Evolutionary conservation across 2,888 invertebrate species (phyloP).

Genomic region (Seira sanloemensis): DNA sequence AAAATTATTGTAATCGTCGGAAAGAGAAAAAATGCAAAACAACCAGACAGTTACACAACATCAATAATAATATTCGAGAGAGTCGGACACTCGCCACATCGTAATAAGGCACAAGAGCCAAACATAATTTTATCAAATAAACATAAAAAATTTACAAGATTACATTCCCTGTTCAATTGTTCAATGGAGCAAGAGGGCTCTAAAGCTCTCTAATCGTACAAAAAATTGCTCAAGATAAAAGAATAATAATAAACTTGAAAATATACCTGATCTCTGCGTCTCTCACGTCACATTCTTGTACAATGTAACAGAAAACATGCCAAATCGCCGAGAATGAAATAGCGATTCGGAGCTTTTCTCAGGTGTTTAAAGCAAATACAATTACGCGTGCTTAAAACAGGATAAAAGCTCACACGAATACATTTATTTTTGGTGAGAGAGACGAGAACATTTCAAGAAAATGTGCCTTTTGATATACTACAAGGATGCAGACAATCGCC

Average conservation of each 20-base stretch:
- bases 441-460: too few relatives aligned
- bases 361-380: too few relatives aligned
- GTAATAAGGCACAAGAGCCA: not conserved
- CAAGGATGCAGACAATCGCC: not conserved
- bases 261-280: not conserved
- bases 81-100: not conserved
- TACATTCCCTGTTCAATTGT: not conserved
- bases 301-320: too few relatives aligned
- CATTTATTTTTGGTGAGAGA: too few relatives aligned
- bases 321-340: too few relatives aligned
- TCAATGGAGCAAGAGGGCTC: not conserved
- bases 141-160: not conserved
- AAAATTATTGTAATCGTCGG: not conserved
- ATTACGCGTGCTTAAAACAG: too few relatives aligned
- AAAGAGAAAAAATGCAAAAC: not conserved
- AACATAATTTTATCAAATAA: not conserved
- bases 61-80: not conserved
- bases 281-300: not conserved
- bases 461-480: too few relatives aligned
- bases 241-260: not conserved
- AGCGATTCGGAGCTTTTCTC: too few relatives aligned
- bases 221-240: not conserved
- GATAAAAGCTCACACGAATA: too few relatives aligned
- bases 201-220: not conserved
- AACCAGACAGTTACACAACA: not conserved